These are phyloP conservation scores for Bombyx mandarina DNA, from an alignment of 1,140 invertebrate species.

Conservation along the genomic window DNA sequence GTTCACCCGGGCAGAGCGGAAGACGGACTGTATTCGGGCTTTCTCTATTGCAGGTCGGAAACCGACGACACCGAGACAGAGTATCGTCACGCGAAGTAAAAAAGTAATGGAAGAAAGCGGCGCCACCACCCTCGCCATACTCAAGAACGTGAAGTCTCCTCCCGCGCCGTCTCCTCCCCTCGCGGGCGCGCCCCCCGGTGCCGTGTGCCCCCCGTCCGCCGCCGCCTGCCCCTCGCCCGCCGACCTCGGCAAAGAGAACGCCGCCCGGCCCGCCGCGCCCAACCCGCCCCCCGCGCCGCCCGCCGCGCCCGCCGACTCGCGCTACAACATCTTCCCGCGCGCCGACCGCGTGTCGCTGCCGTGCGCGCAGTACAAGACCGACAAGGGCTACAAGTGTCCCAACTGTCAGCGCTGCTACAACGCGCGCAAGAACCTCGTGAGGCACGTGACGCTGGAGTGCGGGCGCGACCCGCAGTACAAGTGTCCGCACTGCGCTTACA, in stretches of 20 bases:
- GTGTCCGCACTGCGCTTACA: constrained; percentile 74
- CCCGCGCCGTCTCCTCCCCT: constrained; percentile 13
- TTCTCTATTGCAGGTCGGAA: constrained; percentile 55
- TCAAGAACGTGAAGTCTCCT: constrained; percentile 40
- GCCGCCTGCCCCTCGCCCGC: constrained; percentile 9
- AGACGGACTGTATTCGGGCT: constrained; percentile 34
- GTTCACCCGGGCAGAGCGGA: constrained; percentile 4
- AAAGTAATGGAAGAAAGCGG: constrained; percentile 38
- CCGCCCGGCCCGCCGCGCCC: constrained; percentile 7
- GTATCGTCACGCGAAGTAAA: constrained; percentile 57
- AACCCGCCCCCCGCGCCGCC: neutral
- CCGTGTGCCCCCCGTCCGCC: constrained; percentile 31
- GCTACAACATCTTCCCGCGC: constrained; percentile 40
- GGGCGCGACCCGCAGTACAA: constrained; percentile 77
- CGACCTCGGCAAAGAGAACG: constrained; percentile 10
- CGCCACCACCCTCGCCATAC: constrained; percentile 42
- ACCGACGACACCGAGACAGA: constrained; percentile 31
- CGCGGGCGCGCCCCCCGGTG: neutral
- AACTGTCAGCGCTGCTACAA: constrained; percentile 73
- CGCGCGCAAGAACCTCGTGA: constrained; percentile 74
- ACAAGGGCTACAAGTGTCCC: constrained; percentile 61
- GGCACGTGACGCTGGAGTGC: constrained; percentile 78
- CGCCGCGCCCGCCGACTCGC: constrained; percentile 13
- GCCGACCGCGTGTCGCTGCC: constrained; percentile 28
- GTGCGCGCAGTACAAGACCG: constrained; percentile 60